Base-by-base conservation (phyloP, 30 jellyfish, hydroid and myxozoan species). In the Nemopilema nomurai region DNA sequence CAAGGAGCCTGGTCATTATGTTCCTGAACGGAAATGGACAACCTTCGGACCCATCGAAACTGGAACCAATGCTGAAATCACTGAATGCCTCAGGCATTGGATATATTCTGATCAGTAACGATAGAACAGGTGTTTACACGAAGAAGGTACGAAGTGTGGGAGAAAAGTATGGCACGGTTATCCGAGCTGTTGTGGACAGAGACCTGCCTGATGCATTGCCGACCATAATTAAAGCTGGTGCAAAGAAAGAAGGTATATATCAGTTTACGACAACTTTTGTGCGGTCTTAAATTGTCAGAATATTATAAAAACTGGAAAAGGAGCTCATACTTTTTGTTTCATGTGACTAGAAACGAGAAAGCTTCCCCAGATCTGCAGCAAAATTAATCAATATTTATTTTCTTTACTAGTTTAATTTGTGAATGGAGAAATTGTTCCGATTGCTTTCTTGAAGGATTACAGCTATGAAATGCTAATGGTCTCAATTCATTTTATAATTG, bases 151-250 rank as follows among this genome's bases (percentile, higher is more conserved):
- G 51, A 62, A 24, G 70, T 16, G 8, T 33, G 63, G 75, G 68
- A 20, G 74, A 41, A 31, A 31, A 87, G 28, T 31, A 87, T 78
- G 96, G 96, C 4, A 67, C 50, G 17, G 81, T 87, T 27, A 57
- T 76, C 0, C 81, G 21, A 31, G 22, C 28, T 51, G 21, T 17
- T 17, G 1, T 68, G 18, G 8, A 22, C 52, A 28, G 83, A 53
- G 81, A 49, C 20, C 33, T 78, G 6, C 96, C 96, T 17, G 96
- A 69, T 21, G 53, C 79, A 29, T 71, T 77, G 49, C 96, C 87
- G 0, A 18, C 24, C 62, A 67, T 85, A 20, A 68, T 85, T 62
- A 69, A 85, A 67, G 77, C 83, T 64, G 89, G 84, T 18, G 28
- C 8, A 21, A 63, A 84, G 64, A 66, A 18, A 63, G 29, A 32